phyloP scores from a whole-genome alignment of 1,140 invertebrate genomes.

The Phocides pigmalion region DNA sequence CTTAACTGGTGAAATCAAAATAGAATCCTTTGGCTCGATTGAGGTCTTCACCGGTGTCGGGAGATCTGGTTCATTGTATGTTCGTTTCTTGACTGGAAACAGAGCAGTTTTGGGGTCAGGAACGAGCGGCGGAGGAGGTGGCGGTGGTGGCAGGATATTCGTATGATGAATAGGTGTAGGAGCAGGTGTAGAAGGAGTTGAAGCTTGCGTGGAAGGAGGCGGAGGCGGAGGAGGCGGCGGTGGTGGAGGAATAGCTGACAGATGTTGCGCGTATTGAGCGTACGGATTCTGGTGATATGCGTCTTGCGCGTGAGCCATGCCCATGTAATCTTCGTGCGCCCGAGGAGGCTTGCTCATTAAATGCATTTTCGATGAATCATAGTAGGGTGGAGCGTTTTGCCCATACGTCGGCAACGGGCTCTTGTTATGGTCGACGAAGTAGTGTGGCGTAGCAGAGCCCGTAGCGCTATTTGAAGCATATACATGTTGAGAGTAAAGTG shows the following conservation, averaged over 20 bases:
- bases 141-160: not conserved
- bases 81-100: conserved; percentile 84
- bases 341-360: conserved; percentile 60
- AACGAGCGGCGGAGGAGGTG: not conserved
- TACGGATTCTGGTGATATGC: conserved; percentile 78
- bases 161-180: too few species aligned
- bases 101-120: conserved; percentile 62
- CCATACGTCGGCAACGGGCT: conserved; percentile 74
- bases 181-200: too few species aligned
- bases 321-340: conserved; percentile 64
- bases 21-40: conserved; percentile 47
- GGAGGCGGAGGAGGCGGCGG: conserved; percentile 37
- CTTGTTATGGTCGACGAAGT: conserved; percentile 76
- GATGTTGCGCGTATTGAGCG: conserved; percentile 65
- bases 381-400: conserved; percentile 78
- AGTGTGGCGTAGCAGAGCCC: conserved; percentile 66
- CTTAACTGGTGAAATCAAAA: conserved; percentile 39
- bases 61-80: conserved; percentile 82
- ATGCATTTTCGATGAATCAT: conserved; percentile 83
- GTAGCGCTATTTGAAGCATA: conserved; percentile 84
- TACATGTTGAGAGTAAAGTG: conserved; percentile 86
- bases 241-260: conserved; percentile 43
- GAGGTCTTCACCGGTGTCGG: conserved; percentile 42
- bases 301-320: conserved; percentile 64
- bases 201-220: not conserved